Evolutionary conservation across 2,888 invertebrate species (phyloP), one percentile per base, ranked within the genome.

Genomic region (Sarcophaga caerulescens): DNA sequence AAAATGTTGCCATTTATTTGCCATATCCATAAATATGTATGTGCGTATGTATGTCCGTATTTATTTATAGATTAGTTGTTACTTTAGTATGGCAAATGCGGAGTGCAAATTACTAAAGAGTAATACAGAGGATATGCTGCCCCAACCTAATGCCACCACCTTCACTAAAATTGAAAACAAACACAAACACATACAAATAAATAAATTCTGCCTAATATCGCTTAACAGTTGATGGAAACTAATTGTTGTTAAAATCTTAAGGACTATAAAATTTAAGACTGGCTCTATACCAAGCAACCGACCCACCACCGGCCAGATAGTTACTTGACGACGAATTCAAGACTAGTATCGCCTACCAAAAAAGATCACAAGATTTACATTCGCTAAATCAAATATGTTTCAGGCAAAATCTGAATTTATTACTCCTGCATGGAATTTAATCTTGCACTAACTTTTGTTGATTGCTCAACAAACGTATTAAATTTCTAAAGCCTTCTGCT

Each of bases 61-160:
- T 81, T 81, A 77, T 77, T 81, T 76, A 81, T 77, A 85, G 76
- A 85, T 85, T 81, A 85, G 81, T 81, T 60, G 52, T 81, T 71
- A 68, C 35, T 85, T 73, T 71, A 17, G 62, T 57, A 23, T 62
- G 76, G 76, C 60, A 62, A 81, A 68, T 81, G 76, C 81, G 76
- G 81, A 77, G 81, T 69, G 76, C 81, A 85, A 85, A 85, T 81
- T 85, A 85, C 68, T 85, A 81, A 85, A 77, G 84, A 80, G 84
- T 81, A 76, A 73, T 76, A 73, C 57, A 78, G 78, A 84, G 84
- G 3, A 52, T 57, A 71, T 10, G 45, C 35, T 45, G 57, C 52
- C 52, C 47, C 47, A 47, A 47, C 1, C 0, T 57, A 45, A 25
- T 35, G n/a, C 66, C 70, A 59, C 59, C 70, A 45, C n/a, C 71